phyloP scores from a whole-genome alignment of 2,888 invertebrate genomes.

The Yponomeuta sedellus region DNA sequence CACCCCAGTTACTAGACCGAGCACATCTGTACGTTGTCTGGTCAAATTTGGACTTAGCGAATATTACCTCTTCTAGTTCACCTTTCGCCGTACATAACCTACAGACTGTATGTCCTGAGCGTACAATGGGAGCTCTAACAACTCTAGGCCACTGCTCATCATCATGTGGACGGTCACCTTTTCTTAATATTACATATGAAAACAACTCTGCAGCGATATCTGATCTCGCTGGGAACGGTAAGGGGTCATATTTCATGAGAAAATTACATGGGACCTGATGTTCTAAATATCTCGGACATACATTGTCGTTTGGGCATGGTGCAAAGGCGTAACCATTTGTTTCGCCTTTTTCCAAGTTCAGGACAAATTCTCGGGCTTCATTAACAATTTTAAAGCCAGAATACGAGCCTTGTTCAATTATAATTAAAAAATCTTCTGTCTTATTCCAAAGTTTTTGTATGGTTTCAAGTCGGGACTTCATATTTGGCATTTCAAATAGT shows the following conservation, averaged over 20 bases:
- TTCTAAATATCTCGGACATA: conserved; percentile 83
- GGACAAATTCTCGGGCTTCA: conserved; percentile 89
- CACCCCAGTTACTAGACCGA: conserved; percentile 85
- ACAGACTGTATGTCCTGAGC: conserved; percentile 85
- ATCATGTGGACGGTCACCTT: conserved; percentile 76
- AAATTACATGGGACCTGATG: conserved; percentile 88
- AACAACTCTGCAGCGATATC: conserved; percentile 76
- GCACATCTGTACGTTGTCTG: conserved; percentile 86
- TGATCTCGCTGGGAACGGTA: conserved; percentile 65
- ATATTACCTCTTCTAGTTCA: conserved; percentile 83
- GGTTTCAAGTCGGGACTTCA: conserved; percentile 80
- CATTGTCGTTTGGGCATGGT: conserved; percentile 90
- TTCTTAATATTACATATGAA: conserved; percentile 88
- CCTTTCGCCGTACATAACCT: conserved; percentile 86
- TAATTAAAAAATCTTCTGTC: conserved; percentile 86
- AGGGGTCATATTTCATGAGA: conserved; percentile 76
- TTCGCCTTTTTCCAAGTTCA: conserved; percentile 65
- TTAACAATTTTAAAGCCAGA: conserved; percentile 88
- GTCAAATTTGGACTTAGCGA: conserved; percentile 85
- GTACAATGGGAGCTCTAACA: conserved; percentile 81
- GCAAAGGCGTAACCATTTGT: conserved; percentile 81
- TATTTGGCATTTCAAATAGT: conserved; percentile 85
- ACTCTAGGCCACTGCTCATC: conserved; percentile 87
- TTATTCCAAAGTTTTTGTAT: conserved; percentile 90
- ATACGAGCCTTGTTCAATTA: conserved; percentile 89